Evolutionary conservation across 1,140 invertebrate species (phyloP).

Genomic region (Phenacoccus solenopsis): DNA sequence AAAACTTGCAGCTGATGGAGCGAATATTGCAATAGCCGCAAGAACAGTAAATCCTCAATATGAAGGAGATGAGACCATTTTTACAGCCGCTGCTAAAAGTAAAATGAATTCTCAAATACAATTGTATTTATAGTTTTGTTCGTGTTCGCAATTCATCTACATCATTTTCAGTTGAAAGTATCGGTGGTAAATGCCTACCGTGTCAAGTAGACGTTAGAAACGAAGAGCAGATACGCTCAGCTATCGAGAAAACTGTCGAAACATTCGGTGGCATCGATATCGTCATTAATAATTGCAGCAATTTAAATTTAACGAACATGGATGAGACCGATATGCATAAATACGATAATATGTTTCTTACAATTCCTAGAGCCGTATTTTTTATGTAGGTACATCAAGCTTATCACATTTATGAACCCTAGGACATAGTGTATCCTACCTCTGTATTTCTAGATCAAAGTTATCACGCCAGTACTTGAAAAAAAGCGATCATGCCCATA

Average conservation of each 20-base stretch:
- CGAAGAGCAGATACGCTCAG: slow-evolving; percentile 64
- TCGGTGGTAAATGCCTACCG: slow-evolving; percentile 82
- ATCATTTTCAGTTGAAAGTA: slow-evolving; percentile 61
- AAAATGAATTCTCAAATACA: slow-evolving; percentile 27
- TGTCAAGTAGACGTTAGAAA: slow-evolving; percentile 89
- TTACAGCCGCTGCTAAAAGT: slow-evolving; percentile 90
- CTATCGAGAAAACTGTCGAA: slow-evolving; percentile 74
- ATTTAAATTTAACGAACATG: slow-evolving; percentile 82
- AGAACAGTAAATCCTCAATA: slow-evolving; percentile 86
- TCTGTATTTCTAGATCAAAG: slow-evolving; percentile 60
- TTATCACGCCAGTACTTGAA: slow-evolving; percentile 77
- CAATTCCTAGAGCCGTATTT: slow-evolving; percentile 86
- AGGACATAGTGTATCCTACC: neutral
- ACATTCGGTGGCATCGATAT: slow-evolving; percentile 96
- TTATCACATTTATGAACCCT: neutral
- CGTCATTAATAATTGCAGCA: slow-evolving; percentile 89
- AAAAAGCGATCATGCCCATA: slow-evolving; percentile 84
- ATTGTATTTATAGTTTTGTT: neutral
- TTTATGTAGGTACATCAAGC: slow-evolving; percentile 53
- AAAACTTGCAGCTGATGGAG: slow-evolving; percentile 85
- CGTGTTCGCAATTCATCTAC: neutral
- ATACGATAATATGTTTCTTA: slow-evolving; percentile 86
- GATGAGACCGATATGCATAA: slow-evolving; percentile 83
- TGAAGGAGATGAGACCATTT: slow-evolving; percentile 96
- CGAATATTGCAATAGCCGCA: slow-evolving; percentile 86